Base-by-base conservation (phyloP, 2,888 invertebrate species). In the Macaria notata region DNA sequence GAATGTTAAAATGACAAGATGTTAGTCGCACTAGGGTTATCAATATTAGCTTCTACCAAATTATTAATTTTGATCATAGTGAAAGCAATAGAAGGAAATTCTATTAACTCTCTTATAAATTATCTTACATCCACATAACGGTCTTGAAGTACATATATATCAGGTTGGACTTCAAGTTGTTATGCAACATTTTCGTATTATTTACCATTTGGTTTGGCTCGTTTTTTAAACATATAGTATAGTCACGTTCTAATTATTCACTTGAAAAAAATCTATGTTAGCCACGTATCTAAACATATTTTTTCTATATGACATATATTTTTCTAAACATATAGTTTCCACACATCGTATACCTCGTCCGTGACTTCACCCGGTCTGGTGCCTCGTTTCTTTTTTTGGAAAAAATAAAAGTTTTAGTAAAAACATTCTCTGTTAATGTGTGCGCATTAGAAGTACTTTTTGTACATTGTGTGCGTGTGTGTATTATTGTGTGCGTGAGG, bases 301-400 rank as follows among this genome's bases (percentile, higher is more conserved):
- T 73, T 19, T 76, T 65, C 69, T 85, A 83, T 88, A 86, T 81
- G 64, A 88, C 88, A 89, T 84, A 78, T 80, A 80, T 72, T 79
- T 69, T 61, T 84, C 86, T 88, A 88, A 85, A 89, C 89, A 89
- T 84, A 82, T 86, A 88, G 76, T 73, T 81, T 84, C 70, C 89
- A 89, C 90, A 89, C 88, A 55, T 64, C 80, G 75, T 84, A 81
- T 91, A 88, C 90, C 95, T 95, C 96, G 90, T 95, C 95, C 92
- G 94, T 81, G 92, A 96, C 93, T 94, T 94, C 95, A 88, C 96
- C 96, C 84, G 96, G 96, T 86, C 96, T 95, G 90, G 93, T 94
- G 89, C 93, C 93, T 89, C 93, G 93, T 92, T 93, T 92, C 93
- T 93, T 93, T 90, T 92, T 92, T 92, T 91, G 91, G 92, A 92